These are phyloP conservation scores for Hirundichthys speculiger DNA, from an alignment of 2,113 vertebrate species.

Conservation along the genomic window DNA sequence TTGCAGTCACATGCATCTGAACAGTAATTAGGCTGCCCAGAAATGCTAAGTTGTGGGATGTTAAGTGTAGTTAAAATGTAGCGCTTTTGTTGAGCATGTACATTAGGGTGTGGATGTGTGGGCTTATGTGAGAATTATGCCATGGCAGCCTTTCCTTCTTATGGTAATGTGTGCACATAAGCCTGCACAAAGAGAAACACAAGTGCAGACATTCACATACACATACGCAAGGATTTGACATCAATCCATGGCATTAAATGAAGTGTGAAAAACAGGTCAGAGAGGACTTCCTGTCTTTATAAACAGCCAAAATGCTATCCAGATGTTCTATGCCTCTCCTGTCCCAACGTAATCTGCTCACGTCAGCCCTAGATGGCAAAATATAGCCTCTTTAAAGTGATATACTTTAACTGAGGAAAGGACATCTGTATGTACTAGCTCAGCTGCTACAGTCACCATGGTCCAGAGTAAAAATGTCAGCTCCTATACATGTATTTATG, in stretches of 20 bases:
- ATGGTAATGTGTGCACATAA: conserved; percentile 24
- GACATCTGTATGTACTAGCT: conserved; percentile 58
- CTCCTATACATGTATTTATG: conserved; percentile 57
- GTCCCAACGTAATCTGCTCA: conserved; percentile 68
- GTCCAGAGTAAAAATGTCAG: conserved; percentile 62
- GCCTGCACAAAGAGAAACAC: conserved; percentile 4
- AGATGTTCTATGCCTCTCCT: conserved; percentile 73
- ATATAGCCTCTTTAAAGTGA: conserved; percentile 78
- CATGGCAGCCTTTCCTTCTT: conserved; percentile 20
- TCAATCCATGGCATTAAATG: conserved; percentile 75
- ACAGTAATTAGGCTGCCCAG: conserved; percentile 72
- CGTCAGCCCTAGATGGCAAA: conserved; percentile 74
- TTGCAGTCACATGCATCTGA: conserved; percentile 49
- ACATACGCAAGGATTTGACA: conserved; percentile 59
- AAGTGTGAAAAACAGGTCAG: conserved; percentile 79
- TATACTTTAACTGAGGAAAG: conserved; percentile 67
- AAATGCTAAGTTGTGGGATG: conserved; percentile 58
- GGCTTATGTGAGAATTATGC: conserved; percentile 26
- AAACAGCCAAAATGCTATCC: conserved; percentile 76
- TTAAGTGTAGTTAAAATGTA: conserved; percentile 65
- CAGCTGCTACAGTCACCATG: conserved; percentile 63
- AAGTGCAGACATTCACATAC: conserved; percentile 5
- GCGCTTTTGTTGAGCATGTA: conserved; percentile 35
- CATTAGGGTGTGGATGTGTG: conserved; percentile 12
- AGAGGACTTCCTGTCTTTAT: conserved; percentile 78